phyloP scores from a whole-genome alignment of 2,888 invertebrate species.

The Cotesia congregata region DNA sequence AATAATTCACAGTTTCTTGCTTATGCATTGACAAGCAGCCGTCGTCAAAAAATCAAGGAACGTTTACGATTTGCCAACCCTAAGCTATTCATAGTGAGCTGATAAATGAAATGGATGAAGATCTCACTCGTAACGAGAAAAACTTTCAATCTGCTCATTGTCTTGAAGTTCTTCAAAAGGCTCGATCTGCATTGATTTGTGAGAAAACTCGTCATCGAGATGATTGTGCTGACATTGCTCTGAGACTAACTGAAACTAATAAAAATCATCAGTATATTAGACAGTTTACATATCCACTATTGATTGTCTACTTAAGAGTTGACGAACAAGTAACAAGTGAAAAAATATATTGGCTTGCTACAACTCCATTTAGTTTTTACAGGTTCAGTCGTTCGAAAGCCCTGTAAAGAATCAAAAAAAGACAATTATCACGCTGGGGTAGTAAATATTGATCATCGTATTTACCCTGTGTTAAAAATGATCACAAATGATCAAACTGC shows the following conservation, averaged over 20 bases:
- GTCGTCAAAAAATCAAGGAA: not conserved
- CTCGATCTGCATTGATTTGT: conserved; percentile 32
- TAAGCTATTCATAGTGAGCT: not conserved
- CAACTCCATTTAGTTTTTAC: conserved; percentile 24
- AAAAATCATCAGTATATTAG: conserved; percentile 22
- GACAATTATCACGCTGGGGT: conserved; percentile 38
- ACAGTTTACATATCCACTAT: conserved; percentile 10
- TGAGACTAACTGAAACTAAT: conserved; percentile 21
- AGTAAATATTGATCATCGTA: conserved; percentile 19
- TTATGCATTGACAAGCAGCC: not conserved
- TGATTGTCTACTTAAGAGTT: conserved; percentile 37
- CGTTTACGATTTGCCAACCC: not conserved
- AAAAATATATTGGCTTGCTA: conserved; percentile 18
- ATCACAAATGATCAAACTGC: conserved; percentile 38
- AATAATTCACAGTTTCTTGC: not conserved
- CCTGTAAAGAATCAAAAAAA: conserved; percentile 24
- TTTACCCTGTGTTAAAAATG: conserved; percentile 34
- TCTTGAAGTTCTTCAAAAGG: conserved; percentile 36
- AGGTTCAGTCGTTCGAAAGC: conserved; percentile 30
- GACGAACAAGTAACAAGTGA: conserved; percentile 31
- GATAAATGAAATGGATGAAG: no score
- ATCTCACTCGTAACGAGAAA: not conserved
- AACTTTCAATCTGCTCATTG: conserved; percentile 32
- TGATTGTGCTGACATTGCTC: conserved; percentile 32
- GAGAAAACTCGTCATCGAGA: conserved; percentile 31